These are phyloP conservation scores for Epizoanthus ramosus DNA, from an alignment of 92 coral and sea anemone genomes.

Conservation along the genomic window DNA sequence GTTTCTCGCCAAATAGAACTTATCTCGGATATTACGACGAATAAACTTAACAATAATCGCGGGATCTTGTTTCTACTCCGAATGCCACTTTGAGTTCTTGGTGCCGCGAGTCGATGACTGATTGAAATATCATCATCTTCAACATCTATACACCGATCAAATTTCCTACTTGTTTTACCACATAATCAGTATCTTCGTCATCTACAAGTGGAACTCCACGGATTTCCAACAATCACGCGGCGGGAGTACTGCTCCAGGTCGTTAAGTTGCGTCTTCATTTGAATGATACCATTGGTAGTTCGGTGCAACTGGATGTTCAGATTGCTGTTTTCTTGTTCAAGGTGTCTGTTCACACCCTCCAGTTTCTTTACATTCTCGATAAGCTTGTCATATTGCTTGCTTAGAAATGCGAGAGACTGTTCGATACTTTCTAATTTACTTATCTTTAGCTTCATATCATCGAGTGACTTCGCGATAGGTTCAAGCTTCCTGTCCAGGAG, in stretches of 20 bases:
- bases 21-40: too few species aligned
- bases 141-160: too few species aligned
- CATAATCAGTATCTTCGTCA: background rate
- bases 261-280: background rate
- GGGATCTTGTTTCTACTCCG: too few species aligned
- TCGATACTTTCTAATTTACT: conserved; percentile 29
- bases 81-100: too few species aligned
- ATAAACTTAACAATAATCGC: too few species aligned
- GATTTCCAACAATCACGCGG: background rate
- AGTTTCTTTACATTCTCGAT: background rate
- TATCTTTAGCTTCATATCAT: background rate
- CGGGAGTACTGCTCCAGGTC: conserved; percentile 13
- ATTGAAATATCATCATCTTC: too few species aligned
- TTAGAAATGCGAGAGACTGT: conserved; percentile 4
- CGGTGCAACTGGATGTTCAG: background rate
- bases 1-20: too few species aligned
- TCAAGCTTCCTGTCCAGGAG: conserved; percentile 34
- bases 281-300: background rate
- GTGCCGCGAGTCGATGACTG: too few species aligned
- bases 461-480: conserved; percentile 13
- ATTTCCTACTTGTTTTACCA: background rate
- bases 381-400: conserved; percentile 33
- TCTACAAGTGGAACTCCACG: background rate
- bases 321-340: too few species aligned
- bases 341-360: background rate